These are phyloP conservation scores for Lamellibrachia satsuma DNA, from an alignment of 2,888 invertebrate species.

Conservation along the genomic window DNA sequence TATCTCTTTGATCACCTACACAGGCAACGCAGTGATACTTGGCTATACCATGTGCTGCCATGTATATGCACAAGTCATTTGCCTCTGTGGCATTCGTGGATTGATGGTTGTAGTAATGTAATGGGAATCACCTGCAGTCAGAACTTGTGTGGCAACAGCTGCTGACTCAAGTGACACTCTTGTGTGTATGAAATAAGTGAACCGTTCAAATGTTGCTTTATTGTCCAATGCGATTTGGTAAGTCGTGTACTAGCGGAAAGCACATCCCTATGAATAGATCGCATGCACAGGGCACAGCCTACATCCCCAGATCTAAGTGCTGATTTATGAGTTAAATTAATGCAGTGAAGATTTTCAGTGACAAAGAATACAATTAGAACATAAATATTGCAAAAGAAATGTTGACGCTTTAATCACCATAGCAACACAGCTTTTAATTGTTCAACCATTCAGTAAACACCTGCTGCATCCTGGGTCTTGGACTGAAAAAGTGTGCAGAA, in stretches of 20 bases:
- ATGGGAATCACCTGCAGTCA: too few species aligned
- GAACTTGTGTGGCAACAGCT: too few species aligned
- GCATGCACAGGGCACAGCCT: neutral
- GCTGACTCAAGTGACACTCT: too few species aligned
- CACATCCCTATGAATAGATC: neutral
- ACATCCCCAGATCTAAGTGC: neutral
- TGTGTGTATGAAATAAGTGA: too few species aligned
- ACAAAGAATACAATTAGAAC: neutral
- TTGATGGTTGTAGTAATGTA: neutral
- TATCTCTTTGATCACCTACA: neutral
- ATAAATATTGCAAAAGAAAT: neutral
- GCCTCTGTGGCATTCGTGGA: neutral
- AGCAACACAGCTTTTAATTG: neutral
- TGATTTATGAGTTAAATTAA: neutral
- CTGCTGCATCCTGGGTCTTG: neutral
- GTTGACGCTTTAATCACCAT: neutral
- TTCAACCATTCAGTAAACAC: neutral
- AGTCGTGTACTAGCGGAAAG: too few species aligned
- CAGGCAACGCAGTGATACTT: neutral
- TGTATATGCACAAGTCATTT: neutral
- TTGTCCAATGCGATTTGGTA: too few species aligned
- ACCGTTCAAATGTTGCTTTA: too few species aligned
- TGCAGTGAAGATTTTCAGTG: neutral
- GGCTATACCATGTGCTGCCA: neutral
- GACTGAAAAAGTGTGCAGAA: too few species aligned